phyloP scores from a whole-genome alignment of 2,888 invertebrate species.

The Cerastis rubricosa region DNA sequence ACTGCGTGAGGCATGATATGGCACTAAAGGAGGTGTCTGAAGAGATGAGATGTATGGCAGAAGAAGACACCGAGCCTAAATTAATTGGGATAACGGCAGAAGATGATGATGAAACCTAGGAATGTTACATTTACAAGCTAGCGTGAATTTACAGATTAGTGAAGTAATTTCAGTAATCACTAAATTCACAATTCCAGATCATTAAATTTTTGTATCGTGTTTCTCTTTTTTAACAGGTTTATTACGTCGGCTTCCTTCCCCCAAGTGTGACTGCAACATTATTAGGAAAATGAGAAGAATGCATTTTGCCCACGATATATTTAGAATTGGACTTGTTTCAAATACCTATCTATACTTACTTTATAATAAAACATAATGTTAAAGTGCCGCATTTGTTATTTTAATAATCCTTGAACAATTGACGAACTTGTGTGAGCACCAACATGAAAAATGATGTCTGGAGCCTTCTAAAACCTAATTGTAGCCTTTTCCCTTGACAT shows the following conservation, averaged over 20 bases:
- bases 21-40: too few species aligned
- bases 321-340: background rate
- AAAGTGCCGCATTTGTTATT: background rate
- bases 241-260: background rate
- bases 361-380: background rate
- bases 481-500: background rate
- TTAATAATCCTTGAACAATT: background rate
- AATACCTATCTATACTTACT: background rate
- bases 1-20: too few species aligned
- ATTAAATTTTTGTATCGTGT: background rate
- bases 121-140: too few species aligned
- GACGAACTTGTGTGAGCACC: background rate
- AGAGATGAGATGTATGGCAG: too few species aligned
- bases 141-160: too few species aligned
- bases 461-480: background rate
- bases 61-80: too few species aligned
- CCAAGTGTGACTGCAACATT: constrained; percentile 45
- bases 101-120: too few species aligned
- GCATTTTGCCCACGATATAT: background rate
- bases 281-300: constrained; percentile 37
- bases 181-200: background rate
- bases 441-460: background rate
- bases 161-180: background rate
- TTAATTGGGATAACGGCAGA: too few species aligned
- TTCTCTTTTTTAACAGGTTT: background rate